Conservation (phyloP, 2,797 vertebrate species). For the Podarcis siculus region DNA sequence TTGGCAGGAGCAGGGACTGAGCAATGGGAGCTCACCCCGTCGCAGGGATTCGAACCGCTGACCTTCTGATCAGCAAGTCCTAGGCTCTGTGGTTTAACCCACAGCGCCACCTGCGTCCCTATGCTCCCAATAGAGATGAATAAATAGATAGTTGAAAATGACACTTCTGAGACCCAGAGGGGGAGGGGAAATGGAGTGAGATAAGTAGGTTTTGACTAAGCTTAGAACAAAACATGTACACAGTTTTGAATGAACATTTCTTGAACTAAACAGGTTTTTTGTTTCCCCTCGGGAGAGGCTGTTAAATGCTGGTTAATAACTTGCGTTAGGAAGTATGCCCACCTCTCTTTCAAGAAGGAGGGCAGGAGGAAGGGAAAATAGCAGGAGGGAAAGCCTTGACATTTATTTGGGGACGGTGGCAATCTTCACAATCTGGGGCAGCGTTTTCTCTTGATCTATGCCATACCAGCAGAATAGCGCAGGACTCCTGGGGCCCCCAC, state of each 20-base stretch:
- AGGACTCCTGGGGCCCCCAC: slow-evolving; percentile 22
- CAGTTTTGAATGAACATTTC: no score
- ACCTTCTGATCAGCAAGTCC: no score
- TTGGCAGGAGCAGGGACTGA: no score
- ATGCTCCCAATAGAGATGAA: no score
- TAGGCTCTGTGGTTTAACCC: no score
- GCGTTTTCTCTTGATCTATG: slow-evolving; percentile 19
- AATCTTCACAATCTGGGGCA: slow-evolving; percentile 31
- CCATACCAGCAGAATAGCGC: slow-evolving; percentile 17
- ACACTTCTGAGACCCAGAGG: not conserved
- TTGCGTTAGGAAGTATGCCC: not conserved
- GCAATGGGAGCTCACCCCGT: no score
- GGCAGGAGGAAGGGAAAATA: no score
- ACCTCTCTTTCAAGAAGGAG: not conserved
- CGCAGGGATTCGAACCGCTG: no score
- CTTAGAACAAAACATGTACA: not conserved
- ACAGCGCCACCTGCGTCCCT: no score
- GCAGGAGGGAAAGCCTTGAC: not conserved
- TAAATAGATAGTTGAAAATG: not conserved
- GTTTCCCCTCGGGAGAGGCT: not conserved
- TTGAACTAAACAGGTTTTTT: not conserved
- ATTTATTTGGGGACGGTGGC: slow-evolving; percentile 47
- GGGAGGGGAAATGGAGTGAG: not conserved
- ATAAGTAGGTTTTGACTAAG: no score
- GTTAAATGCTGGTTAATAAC: not conserved